Evolutionary conservation across 2,113 vertebrate species (phyloP).

Genomic region (Malurus melanocephalus): DNA sequence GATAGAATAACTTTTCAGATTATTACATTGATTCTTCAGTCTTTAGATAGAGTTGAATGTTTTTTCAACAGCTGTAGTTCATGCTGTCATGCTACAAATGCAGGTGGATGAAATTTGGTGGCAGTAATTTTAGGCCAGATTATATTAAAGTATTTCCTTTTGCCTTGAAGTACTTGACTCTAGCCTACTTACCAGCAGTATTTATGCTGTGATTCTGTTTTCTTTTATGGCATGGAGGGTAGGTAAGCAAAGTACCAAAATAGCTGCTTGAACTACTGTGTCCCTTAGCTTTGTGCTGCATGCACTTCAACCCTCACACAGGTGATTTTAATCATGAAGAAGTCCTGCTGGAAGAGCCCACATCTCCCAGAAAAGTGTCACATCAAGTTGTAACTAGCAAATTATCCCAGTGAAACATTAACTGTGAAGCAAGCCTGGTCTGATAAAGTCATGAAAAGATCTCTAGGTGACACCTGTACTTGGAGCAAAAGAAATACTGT

Average conservation of each 20-base stretch:
- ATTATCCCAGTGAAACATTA: conserved; percentile 29
- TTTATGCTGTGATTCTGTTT: conserved; percentile 6
- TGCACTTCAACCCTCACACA: not conserved
- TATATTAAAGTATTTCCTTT: not conserved
- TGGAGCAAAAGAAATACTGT: conserved; percentile 16
- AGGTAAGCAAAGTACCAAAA: not conserved
- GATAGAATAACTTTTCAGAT: not conserved
- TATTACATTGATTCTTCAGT: not conserved
- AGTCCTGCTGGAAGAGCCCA: not conserved
- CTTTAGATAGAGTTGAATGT: not conserved
- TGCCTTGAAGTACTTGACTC: not conserved
- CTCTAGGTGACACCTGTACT: not conserved
- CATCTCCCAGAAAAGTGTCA: not conserved
- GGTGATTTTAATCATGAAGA: not conserved
- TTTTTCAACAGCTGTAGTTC: not conserved
- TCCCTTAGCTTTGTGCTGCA: not conserved
- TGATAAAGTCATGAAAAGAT: not conserved
- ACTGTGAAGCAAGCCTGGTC: not conserved
- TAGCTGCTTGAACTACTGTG: not conserved
- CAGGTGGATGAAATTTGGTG: not conserved
- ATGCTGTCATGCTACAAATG: not conserved
- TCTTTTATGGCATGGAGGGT: not conserved
- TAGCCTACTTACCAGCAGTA: not conserved
- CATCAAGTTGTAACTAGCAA: not conserved
- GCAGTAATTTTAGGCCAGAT: not conserved